These are phyloP conservation scores for Eleginops maclovinus DNA, from an alignment of 2,113 vertebrate genomes.

Conservation along the genomic window DNA sequence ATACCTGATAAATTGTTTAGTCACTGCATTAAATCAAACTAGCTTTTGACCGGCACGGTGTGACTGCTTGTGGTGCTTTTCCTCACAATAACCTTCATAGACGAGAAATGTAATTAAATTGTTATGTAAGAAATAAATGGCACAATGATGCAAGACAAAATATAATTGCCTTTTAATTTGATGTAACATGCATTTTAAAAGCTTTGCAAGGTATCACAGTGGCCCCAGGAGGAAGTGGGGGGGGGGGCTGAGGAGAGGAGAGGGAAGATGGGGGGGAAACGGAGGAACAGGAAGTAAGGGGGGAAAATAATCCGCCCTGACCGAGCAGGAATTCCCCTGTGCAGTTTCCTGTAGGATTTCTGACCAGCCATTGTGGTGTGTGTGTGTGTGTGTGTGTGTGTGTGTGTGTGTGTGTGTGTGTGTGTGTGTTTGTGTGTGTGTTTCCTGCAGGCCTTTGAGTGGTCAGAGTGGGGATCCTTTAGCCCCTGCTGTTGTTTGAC, in stretches of 20 bases:
- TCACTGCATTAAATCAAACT: slow-evolving; percentile 8
- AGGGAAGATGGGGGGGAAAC: slow-evolving; percentile 50
- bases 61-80: background rate
- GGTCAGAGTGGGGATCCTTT: slow-evolving; percentile 76
- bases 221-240: slow-evolving; percentile 38
- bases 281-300: slow-evolving; percentile 71
- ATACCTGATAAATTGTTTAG: background rate
- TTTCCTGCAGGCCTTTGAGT: slow-evolving; percentile 74
- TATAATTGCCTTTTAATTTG: slow-evolving; percentile 2
- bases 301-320: slow-evolving; percentile 75
- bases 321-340: slow-evolving; percentile 79
- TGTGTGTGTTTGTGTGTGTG: slow-evolving; percentile 25
- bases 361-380: slow-evolving; percentile 69
- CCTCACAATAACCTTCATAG: background rate
- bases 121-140: background rate
- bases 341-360: slow-evolving; percentile 78
- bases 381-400: slow-evolving; percentile 19
- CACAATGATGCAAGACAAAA: background rate
- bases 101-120: background rate
- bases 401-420: slow-evolving; percentile 26
- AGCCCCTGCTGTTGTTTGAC: slow-evolving; percentile 78
- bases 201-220: slow-evolving; percentile 33
- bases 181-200: slow-evolving; percentile 35
- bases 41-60: background rate
- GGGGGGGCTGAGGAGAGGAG: slow-evolving; percentile 34